Conservation (phyloP, 2,888 invertebrate species). For the Monoplex corrugatus region DNA sequence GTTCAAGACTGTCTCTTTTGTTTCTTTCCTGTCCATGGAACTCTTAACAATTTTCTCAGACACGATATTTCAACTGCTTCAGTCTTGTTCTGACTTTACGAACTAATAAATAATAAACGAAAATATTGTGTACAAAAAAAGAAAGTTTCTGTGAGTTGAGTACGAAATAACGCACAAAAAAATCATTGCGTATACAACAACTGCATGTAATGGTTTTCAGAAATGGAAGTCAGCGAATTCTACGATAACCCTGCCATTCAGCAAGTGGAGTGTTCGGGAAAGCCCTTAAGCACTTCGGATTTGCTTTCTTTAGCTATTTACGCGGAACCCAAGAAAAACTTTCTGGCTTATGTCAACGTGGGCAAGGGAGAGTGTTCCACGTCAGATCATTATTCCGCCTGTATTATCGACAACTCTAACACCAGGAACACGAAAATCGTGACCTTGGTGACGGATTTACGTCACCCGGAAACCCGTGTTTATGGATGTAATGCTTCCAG, state of each 20-base stretch:
- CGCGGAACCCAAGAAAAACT: neutral
- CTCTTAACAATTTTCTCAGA: too few species aligned
- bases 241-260: neutral
- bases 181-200: too few species aligned
- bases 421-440: constrained; percentile 28
- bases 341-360: constrained; percentile 36
- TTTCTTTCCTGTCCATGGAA: too few species aligned
- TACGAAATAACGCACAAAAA: too few species aligned
- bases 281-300: neutral
- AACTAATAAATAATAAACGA: too few species aligned
- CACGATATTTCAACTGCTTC: too few species aligned
- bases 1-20: too few species aligned
- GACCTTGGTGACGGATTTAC: constrained; percentile 39
- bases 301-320: constrained; percentile 9
- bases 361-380: constrained; percentile 35
- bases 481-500: constrained; percentile 43
- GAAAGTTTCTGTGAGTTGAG: too few species aligned
- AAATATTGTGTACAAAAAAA: too few species aligned
- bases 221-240: constrained; percentile 20
- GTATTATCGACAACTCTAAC: constrained; percentile 32
- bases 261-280: constrained; percentile 38
- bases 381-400: constrained; percentile 36
- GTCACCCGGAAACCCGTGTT: neutral
- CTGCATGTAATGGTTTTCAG: constrained; percentile 26
- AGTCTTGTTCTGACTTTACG: too few species aligned